Percentiles rank a stretch among this genome's conserved stretches.
Evolutionary conservation across 2,797 vertebrate species (phyloP).

Genomic region (Xerus rutilus): DNA sequence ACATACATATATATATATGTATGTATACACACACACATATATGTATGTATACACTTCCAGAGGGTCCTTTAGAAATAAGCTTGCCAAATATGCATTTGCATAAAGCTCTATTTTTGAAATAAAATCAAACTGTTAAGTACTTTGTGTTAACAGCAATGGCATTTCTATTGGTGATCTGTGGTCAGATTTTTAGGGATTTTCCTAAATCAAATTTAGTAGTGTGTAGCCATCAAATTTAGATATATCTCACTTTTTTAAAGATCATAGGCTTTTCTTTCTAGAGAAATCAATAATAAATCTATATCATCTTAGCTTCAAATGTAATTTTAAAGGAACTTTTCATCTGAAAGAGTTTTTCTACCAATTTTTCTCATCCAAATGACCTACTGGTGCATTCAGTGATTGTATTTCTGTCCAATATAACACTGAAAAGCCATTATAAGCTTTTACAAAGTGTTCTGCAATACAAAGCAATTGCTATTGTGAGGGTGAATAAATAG

Average conservation of each 20-base stretch:
- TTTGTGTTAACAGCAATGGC: not conserved
- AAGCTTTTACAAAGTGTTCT: slow-evolving; percentile 31
- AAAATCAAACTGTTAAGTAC: not conserved
- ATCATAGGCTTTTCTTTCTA: not conserved
- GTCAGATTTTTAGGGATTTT: slow-evolving; percentile 29
- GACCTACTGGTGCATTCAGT: slow-evolving; percentile 11
- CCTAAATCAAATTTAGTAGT: not conserved
- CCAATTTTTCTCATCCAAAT: slow-evolving; percentile 24
- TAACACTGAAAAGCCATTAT: slow-evolving; percentile 20
- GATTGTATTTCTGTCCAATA: slow-evolving; percentile 2
- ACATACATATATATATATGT: not conserved
- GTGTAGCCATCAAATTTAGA: not conserved
- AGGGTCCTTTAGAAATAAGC: not conserved
- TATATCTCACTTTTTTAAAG: not conserved
- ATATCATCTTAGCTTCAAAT: slow-evolving; percentile 9
- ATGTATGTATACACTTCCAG: not conserved
- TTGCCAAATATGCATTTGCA: not conserved
- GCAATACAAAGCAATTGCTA: slow-evolving; percentile 21
- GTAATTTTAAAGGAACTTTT: slow-evolving; percentile 2
- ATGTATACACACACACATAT: too few species aligned
- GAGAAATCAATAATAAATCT: slow-evolving; percentile 23
- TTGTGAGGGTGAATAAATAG: slow-evolving; percentile 44
- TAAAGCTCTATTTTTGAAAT: not conserved
- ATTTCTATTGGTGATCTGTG: not conserved
- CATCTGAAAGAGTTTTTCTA: slow-evolving; percentile 22